phyloP scores from a whole-genome alignment of 2,113 vertebrate species.

The Pterocles gutturalis region DNA sequence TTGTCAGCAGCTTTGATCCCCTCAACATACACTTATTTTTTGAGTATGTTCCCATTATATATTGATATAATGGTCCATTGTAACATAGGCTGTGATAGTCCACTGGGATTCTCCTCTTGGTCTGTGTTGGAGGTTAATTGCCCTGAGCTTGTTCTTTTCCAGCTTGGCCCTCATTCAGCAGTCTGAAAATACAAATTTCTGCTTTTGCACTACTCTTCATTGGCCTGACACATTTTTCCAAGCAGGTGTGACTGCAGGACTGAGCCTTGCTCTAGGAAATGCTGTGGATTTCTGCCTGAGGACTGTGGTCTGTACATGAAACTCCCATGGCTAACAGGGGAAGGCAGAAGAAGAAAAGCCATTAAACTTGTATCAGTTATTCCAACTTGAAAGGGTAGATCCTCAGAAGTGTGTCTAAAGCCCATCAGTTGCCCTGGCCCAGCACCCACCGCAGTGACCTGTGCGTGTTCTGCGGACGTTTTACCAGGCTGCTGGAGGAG shows the following conservation, averaged over 20 bases:
- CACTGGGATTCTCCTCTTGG: neutral
- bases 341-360: neutral
- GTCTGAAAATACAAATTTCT: neutral
- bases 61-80: neutral
- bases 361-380: neutral
- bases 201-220: neutral
- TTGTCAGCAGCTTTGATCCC: neutral
- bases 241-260: neutral
- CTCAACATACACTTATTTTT: neutral
- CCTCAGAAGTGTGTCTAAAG: neutral
- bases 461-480: neutral
- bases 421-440: neutral
- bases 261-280: neutral
- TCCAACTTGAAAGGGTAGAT: neutral
- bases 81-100: neutral
- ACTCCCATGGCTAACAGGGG: neutral
- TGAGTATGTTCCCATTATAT: neutral
- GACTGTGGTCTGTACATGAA: neutral
- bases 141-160: neutral
- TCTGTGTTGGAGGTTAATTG: neutral
- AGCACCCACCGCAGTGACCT: neutral
- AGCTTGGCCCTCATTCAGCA: neutral
- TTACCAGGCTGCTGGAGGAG: neutral
- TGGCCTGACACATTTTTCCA: neutral
- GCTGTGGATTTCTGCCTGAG: neutral